Evolutionary conservation across 2,888 invertebrate species (phyloP), one percentile per base, ranked within the genome.

Genomic region (Heteropelma amictum): DNA sequence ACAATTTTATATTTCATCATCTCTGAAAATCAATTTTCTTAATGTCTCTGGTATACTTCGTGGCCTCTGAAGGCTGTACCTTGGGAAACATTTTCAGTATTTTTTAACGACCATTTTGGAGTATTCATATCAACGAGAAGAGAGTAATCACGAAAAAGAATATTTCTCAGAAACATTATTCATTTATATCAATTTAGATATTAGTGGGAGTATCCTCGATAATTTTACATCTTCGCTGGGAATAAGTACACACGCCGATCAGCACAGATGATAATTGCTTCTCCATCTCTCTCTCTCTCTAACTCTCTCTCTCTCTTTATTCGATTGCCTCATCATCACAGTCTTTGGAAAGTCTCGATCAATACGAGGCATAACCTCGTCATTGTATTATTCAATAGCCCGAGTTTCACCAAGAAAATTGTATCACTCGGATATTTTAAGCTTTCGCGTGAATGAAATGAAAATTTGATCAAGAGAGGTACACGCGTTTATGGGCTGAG

Each of bases 301-400:
- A n/a, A 4, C 30, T 45, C 23, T 30, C 8, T 33, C 26, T 33
- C 35, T 42, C 17, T 8, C 12, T 38, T 33, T 4, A 19, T 33
- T 45, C 58, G 33, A 8, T 26, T 33, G 8, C 26, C 26, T 30
- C 3, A 21, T n/a, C 14, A 5, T n/a, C 40, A 1, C 4, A 7
- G 30, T 47, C 23, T 10, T 23, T 8, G n/a, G 3, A 12, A 58
- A 42, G 60, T 56, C 53, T 72, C 61, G 63, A 51, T 64, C 63
- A 51, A 64, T 64, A 64, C 49, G 49, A 51, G 63, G 51, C 63
- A 12, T 47, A 33, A 51, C 38, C 19, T 40, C 19, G n/a, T 51
- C 26, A 8, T 64, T 35, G n/a, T n/a, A 64, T 47, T 51, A 51
- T 38, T 51, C 28, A 38, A 64, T 64, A 8, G 26, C 17, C 7